Evolutionary conservation across 2,888 invertebrate species (phyloP).

Genomic region (Micropterix aruncella): DNA sequence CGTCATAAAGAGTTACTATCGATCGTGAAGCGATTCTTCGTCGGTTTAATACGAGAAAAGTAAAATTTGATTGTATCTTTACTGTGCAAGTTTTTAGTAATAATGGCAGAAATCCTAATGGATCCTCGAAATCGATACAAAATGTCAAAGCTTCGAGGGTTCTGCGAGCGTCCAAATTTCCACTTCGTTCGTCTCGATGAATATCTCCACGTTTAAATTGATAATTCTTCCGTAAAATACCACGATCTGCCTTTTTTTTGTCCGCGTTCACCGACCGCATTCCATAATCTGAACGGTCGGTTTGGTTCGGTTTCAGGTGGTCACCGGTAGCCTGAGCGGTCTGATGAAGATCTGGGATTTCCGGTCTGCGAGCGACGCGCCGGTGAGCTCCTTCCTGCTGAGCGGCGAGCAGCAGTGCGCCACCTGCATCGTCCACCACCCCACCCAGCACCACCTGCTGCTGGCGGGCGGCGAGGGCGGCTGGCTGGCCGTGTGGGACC

Average conservation of each 20-base stretch:
- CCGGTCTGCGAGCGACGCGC: constrained; percentile 44
- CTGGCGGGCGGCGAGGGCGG: constrained; percentile 81
- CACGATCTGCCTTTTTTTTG: background rate
- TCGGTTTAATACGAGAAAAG: no score
- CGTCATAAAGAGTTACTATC: no score
- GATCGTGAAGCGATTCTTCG: no score
- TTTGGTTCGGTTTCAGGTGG: constrained; percentile 43
- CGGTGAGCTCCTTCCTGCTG: constrained; percentile 56
- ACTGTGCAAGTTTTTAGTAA: no score
- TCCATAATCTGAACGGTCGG: background rate
- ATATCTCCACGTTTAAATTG: no score
- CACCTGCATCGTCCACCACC: constrained; percentile 67
- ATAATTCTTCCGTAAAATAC: no score
- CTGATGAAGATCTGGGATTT: constrained; percentile 86
- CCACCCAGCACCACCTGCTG: constrained; percentile 73
- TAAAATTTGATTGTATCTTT: no score
- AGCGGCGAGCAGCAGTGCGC: constrained; percentile 62
- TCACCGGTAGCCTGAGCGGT: constrained; percentile 78
- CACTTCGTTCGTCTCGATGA: no score
- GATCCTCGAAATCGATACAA: no score
- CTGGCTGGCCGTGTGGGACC: constrained; percentile 78
- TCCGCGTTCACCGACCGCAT: background rate
- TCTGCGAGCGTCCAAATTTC: no score
- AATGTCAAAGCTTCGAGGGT: no score
- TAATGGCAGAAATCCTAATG: no score